Base-by-base conservation (phyloP, 2,888 invertebrate genomes). In the Calliscelio sp. region DNA sequence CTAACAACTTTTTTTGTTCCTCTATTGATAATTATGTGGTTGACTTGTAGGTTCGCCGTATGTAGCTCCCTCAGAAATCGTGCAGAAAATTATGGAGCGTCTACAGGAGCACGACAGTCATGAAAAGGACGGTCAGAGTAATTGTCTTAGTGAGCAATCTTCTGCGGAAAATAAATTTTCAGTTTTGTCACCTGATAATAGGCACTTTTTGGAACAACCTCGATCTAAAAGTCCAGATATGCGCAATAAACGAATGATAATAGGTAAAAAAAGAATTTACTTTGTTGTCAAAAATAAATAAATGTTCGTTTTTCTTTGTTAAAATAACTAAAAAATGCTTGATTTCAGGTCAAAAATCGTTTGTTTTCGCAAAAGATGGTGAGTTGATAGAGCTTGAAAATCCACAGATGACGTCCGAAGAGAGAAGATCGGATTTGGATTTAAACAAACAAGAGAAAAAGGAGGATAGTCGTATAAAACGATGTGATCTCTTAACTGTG, bases 61-160 rank as follows among this genome's bases (percentile, higher is more conserved):
- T 94, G 95, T 95, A 94, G 96, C 95, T 93, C 96, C 96, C 83
- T 97, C 97, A 90, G 95, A 95, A 93, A 96, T 97, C 94, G 97
- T 97, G 92, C 96, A 96, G 93, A 96, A 96, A 93, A 96, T 97
- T 89, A 96, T 96, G 95, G 95, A 96, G 87, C 95, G 96, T 24
- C 86, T 93, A 32, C 92, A 93, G 6, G 93, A 93, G 51, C 90
- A 93, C 77, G 93, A 93, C 51, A 91, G 87, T 81, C 92, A 93
- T 53, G 93, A 93, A 73, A 57, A 87, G 41, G 93, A 93, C 51
- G 84, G 89, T 11, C 90, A 88, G 68, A 77, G 85, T 5, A 86
- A 87, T 61, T 86, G 87, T 81, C 88, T 81, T 82, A 84, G 71
- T 20, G 91, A 92, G 20, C 85, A 87, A 11, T 2, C 24, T 11